Conservation (phyloP, 2,888 invertebrate genomes). For the Calameuta pallipes region DNA sequence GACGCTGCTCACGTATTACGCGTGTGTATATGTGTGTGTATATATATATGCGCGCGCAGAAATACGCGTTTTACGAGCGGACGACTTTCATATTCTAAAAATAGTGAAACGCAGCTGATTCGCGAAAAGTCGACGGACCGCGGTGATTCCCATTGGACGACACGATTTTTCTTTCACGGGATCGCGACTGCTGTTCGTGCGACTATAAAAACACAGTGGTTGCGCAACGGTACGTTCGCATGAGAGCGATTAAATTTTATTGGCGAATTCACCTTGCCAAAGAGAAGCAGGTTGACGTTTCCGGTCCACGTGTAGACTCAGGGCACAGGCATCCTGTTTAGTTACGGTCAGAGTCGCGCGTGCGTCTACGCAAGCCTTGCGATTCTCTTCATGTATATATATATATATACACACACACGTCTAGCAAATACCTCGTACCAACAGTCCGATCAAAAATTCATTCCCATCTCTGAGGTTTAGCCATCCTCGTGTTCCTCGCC, state of each 20-base stretch:
- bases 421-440: neutral
- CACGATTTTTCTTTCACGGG: neutral
- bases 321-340: conserved; percentile 25
- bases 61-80: conserved; percentile 7
- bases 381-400: neutral
- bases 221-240: conserved; percentile 31
- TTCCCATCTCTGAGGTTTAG: neutral
- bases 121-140: conserved; percentile 22
- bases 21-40: too few relatives aligned
- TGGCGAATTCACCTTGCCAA: conserved; percentile 28
- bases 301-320: conserved; percentile 36
- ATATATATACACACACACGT: neutral
- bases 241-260: conserved; percentile 31
- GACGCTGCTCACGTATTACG: neutral
- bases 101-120: conserved; percentile 33
- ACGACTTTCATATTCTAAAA: conserved; percentile 42
- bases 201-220: conserved; percentile 2
- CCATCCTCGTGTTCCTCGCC: neutral
- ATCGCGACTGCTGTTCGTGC: neutral
- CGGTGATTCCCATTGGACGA: neutral
- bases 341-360: conserved; percentile 6
- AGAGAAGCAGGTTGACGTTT: conserved; percentile 42
- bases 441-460: neutral
- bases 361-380: neutral
- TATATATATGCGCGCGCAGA: too few relatives aligned